A percentile compares a stretch with the other conserved stretches of the same genome.
phyloP scores from a whole-genome alignment of 2,113 vertebrate genomes.

The Pluvialis apricaria region DNA sequence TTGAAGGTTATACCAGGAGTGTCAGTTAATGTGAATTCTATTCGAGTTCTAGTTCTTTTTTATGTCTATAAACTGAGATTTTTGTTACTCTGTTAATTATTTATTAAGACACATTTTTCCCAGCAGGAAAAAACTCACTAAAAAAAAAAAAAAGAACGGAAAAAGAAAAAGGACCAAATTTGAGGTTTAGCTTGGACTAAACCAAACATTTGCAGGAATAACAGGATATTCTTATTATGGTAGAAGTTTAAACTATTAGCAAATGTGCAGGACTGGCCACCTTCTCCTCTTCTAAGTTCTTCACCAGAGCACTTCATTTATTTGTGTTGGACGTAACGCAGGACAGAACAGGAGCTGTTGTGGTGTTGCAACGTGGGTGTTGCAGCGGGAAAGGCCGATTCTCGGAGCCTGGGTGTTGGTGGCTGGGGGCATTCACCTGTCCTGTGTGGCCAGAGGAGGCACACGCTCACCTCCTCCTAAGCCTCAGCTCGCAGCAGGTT shows the following conservation, averaged over 20 bases:
- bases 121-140: background rate
- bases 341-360: background rate
- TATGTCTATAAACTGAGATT: background rate
- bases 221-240: background rate
- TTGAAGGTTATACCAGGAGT: background rate
- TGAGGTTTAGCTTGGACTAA: background rate
- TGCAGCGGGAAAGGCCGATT: background rate
- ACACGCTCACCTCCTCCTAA: fast-evolving
- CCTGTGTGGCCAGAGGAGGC: background rate
- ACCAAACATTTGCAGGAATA: background rate
- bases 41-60: background rate
- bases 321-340: fast-evolving
- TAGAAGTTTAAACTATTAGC: background rate
- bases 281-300: background rate
- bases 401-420: background rate
- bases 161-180: background rate
- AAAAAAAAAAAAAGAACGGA: background rate
- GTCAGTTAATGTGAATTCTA: background rate
- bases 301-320: background rate
- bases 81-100: background rate
- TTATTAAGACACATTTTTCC: background rate
- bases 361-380: fast-evolving
- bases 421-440: fast-evolving
- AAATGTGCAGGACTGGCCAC: background rate
- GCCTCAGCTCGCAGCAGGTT: background rate